Conservation (phyloP, 64 coral and sea anemone genomes). For the Dendrophyllia cribrosa region DNA sequence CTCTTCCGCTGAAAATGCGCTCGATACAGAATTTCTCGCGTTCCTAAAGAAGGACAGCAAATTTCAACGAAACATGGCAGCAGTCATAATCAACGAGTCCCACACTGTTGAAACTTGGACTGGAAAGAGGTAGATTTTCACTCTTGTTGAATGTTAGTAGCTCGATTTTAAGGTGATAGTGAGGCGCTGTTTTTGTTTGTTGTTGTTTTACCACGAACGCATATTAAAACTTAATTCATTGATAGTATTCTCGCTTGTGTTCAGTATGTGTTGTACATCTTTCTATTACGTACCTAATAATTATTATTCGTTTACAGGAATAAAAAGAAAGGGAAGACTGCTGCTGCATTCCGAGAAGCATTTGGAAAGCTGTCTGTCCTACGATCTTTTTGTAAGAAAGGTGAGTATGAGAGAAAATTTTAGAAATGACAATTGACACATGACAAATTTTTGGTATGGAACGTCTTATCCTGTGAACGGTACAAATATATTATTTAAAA, state of each 20-base stretch:
- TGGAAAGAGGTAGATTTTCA: constrained; percentile 58
- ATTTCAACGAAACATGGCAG: constrained; percentile 51
- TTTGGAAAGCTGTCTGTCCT: constrained; percentile 34
- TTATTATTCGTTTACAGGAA: background rate
- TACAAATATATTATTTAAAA: too few species aligned
- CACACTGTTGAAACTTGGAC: constrained; percentile 72
- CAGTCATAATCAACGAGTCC: constrained; percentile 51
- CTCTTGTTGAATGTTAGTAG: background rate
- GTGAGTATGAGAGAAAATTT: background rate
- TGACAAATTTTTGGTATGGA: too few species aligned
- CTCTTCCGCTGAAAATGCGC: constrained; percentile 51
- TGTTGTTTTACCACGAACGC: too few species aligned
- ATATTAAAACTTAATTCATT: too few species aligned
- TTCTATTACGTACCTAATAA: too few species aligned
- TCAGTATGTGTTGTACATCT: too few species aligned
- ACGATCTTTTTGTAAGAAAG: constrained; percentile 51
- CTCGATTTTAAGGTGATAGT: too few species aligned
- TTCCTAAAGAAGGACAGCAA: constrained; percentile 16
- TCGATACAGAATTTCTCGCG: constrained; percentile 51
- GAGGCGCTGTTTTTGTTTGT: too few species aligned
- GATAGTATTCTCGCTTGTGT: too few species aligned
- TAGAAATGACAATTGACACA: too few species aligned
- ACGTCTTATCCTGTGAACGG: too few species aligned
- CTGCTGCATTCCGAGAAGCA: background rate
- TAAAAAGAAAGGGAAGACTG: background rate